Conservation (phyloP, 2,113 vertebrate species). For the Seriola quinqueradiata region DNA sequence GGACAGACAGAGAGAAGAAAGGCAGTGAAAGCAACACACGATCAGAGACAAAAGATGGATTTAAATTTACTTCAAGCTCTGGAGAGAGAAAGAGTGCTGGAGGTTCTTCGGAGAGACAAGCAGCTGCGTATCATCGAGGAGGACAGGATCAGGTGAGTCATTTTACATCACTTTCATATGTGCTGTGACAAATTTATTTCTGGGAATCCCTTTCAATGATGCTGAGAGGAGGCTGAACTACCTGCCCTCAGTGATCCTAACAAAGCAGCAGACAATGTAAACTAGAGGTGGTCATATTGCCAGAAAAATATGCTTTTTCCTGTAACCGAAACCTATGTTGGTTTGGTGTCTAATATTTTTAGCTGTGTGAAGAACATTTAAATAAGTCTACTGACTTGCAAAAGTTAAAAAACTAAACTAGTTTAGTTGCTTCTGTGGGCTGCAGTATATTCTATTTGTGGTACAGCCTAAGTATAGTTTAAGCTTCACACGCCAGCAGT, state of each 20-base stretch:
- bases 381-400: conserved; percentile 12
- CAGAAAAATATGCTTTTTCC: neutral
- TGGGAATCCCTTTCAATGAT: neutral
- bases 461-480: too few species aligned
- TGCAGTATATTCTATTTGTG: neutral
- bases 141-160: conserved; percentile 89
- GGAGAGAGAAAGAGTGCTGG: conserved; percentile 88
- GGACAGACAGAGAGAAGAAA: conserved; percentile 27
- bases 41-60: conserved; percentile 74
- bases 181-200: neutral
- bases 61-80: conserved; percentile 86
- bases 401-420: neutral
- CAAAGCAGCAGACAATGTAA: neutral
- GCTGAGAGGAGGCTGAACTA: neutral
- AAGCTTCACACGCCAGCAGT: neutral
- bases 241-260: neutral
- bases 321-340: neutral
- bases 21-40: conserved; percentile 5
- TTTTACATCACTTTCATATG: neutral
- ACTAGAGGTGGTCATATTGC: neutral
- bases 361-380: neutral
- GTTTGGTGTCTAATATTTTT: neutral
- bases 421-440: too few species aligned
- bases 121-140: conserved; percentile 87
- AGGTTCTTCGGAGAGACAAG: conserved; percentile 91